Conservation (phyloP, 2,888 invertebrate species). For the Spatulosminthurus flaviceps region DNA sequence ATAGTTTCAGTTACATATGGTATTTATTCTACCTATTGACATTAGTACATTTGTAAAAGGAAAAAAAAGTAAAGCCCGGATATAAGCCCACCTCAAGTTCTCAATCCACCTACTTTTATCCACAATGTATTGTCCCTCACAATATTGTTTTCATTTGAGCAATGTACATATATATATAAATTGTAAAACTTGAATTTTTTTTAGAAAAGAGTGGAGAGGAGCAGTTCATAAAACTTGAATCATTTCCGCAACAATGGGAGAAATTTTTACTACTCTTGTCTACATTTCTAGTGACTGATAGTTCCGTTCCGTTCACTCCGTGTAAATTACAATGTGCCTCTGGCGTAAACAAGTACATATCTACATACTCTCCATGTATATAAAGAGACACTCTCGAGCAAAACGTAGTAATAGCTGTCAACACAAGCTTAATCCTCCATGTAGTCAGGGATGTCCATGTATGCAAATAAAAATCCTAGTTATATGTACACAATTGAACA, state of each 20-base stretch:
- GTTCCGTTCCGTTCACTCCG: neutral
- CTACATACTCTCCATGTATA: too few relatives aligned
- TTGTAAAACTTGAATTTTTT: too few relatives aligned
- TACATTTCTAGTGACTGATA: neutral
- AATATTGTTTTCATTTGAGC: neutral
- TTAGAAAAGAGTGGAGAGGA: neutral
- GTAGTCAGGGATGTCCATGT: too few relatives aligned
- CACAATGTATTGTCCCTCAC: neutral
- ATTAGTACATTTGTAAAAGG: too few relatives aligned
- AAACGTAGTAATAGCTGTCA: too few relatives aligned
- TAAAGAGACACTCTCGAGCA: too few relatives aligned
- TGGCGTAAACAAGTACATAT: too few relatives aligned
- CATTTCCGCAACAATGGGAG: conserved; percentile 18
- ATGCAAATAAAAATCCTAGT: too few relatives aligned
- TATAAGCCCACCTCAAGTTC: conserved; percentile 8
- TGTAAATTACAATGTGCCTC: too few relatives aligned
- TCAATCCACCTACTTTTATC: conserved; percentile 7
- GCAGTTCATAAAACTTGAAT: conserved; percentile 3
- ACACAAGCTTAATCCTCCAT: too few relatives aligned
- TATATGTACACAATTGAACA: too few relatives aligned
- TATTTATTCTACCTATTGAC: too few relatives aligned
- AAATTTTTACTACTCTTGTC: neutral
- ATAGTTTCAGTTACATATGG: neutral
- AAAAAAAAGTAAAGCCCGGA: neutral
- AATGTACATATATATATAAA: neutral